These are phyloP conservation scores for Ibidorhyncha struthersii DNA, from an alignment of 2,113 vertebrate species.

Conservation along the genomic window DNA sequence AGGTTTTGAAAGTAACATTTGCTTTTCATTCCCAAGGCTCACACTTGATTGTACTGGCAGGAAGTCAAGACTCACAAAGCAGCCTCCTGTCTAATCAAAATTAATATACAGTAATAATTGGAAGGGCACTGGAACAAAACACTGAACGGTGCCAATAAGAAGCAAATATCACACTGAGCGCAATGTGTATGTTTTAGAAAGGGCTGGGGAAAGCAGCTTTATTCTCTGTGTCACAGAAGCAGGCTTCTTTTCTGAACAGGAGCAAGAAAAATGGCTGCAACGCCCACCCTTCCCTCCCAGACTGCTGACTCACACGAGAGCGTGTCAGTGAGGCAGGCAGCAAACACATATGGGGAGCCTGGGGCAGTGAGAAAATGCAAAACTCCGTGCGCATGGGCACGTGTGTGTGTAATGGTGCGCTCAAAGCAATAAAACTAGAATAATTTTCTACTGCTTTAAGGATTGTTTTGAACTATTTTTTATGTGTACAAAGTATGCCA, in stretches of 20 bases:
- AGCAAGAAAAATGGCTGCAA: neutral
- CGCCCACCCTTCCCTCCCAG: neutral
- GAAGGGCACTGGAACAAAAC: constrained; percentile 60
- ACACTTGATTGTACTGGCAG: constrained; percentile 73
- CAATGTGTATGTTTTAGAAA: neutral
- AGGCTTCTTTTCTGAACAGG: neutral
- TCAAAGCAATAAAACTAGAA: neutral
- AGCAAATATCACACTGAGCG: constrained; percentile 46
- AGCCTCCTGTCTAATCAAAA: constrained; percentile 77
- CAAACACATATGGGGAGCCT: neutral
- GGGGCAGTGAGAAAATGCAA: neutral
- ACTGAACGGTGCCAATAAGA: constrained; percentile 52
- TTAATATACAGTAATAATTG: constrained; percentile 77
- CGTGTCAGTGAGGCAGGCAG: neutral
- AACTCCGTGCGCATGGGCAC: rapidly evolving
- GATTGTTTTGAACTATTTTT: neutral
- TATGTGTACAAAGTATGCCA: rapidly evolving
- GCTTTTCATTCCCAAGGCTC: constrained; percentile 68
- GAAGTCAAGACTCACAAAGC: constrained; percentile 73
- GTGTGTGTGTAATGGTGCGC: neutral
- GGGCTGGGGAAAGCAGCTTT: neutral
- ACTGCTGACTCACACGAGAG: neutral
- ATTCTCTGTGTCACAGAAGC: neutral
- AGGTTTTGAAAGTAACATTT: constrained; percentile 72
- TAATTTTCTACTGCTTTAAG: neutral